A percentile compares a stretch with the other conserved stretches of the same genome.
Evolutionary conservation across 2,888 invertebrate genomes (phyloP).

Genomic region (Plebejus melissa): DNA sequence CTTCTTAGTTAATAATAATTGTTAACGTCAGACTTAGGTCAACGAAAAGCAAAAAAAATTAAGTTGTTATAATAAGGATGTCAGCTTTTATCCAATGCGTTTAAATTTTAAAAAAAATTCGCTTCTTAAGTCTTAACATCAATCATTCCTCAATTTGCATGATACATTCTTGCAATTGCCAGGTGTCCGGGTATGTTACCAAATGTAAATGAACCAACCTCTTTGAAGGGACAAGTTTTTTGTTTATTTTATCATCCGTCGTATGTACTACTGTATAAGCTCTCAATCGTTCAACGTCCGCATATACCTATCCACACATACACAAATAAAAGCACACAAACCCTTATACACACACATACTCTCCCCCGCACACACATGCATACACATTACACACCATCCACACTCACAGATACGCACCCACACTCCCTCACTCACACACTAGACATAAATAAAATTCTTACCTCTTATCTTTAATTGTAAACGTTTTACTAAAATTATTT

Average conservation of each 20-base stretch:
- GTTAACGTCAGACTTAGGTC: background rate
- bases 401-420: no score
- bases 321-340: no score
- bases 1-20: no score
- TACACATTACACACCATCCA: no score
- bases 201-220: slow-evolving; percentile 6
- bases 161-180: background rate
- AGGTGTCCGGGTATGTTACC: background rate
- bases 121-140: background rate
- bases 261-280: background rate
- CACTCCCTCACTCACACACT: no score
- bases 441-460: no score
- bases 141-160: background rate
- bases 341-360: no score
- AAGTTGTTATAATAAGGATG: background rate
- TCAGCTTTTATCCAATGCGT: background rate
- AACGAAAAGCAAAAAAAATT: background rate
- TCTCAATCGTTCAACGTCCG: no score
- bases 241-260: background rate
- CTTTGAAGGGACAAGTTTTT: background rate
- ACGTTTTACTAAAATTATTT: no score
- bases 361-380: no score
- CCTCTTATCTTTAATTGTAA: no score
- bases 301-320: no score
- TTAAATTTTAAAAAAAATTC: background rate